Evolutionary conservation across 2,888 invertebrate genomes (phyloP), one percentile per base, ranked within the genome.

Genomic region (Stenchaetothrips biformis): DNA sequence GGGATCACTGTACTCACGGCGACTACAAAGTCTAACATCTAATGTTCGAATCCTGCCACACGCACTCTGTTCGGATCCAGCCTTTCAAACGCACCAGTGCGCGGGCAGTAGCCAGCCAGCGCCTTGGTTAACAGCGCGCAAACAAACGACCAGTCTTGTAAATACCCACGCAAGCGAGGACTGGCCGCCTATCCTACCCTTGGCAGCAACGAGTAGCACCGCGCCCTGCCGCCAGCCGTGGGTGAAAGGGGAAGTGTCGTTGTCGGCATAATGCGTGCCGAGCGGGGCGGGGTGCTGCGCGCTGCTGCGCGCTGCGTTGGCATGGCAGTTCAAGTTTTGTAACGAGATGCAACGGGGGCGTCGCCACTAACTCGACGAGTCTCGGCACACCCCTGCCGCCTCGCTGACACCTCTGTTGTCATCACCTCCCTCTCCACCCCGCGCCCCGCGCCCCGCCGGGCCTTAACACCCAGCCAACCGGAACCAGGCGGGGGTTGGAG

Each of bases 291-390:
- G 53, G 53, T 16, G 53, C 53, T 11, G 53, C 13, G 53, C 53
- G 53, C 13, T 11, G 53, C 6, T 11, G 67, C 8, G 25, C 7
- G 25, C 25, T 11, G 67, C 21, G 67, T 21, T 25, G n/a, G 25
- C 11, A 25, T 74, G 67, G 67, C 67, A 74, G 67, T 74, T 74
- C 67, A 74, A 74, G 67, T 74, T 74, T 37, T 21, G 67, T 74
- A 74, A 74, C 67, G 67, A 74, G 67, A 74, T 74, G 67, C 67
- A 74, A 25, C 67, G 67, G 11, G 67, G 21, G 67, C 67, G 37
- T 2, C 37, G 37, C 37, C 37, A 37, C 67, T 74, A 74, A 74
- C 67, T 74, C 67, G 21, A 53, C 53, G 18, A 11, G 53, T 18
- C 53, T 53, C 53, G 53, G n/a, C 67, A 18, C 67, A 4, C 67